These are phyloP conservation scores for Rhopalosiphum maidis DNA, from an alignment of 1,140 invertebrate species.

Conservation along the genomic window DNA sequence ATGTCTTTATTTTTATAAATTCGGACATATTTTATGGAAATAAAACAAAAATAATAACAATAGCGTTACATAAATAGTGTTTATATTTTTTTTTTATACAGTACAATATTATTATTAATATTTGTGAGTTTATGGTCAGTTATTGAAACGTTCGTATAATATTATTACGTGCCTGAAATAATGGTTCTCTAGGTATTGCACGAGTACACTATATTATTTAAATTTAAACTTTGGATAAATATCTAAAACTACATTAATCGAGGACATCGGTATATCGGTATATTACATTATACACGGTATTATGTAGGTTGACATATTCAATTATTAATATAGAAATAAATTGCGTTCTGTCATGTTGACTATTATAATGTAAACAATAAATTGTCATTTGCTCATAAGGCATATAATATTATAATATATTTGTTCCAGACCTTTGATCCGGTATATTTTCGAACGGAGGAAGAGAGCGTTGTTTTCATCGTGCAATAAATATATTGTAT, in stretches of 20 bases:
- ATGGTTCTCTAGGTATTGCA: background rate
- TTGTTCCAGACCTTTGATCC: conserved; percentile 24
- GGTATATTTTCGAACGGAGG: background rate
- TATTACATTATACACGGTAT: conserved; percentile 14
- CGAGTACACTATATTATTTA: background rate
- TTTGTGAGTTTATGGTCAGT: background rate
- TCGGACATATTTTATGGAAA: background rate
- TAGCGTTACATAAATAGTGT: background rate
- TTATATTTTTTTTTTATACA: background rate
- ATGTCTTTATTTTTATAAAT: background rate
- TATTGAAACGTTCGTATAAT: background rate
- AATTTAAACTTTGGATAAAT: background rate
- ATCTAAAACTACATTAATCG: conserved; percentile 4
- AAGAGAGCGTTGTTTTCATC: background rate
- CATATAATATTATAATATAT: background rate
- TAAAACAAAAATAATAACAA: background rate
- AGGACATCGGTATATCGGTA: background rate
- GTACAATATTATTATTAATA: background rate
- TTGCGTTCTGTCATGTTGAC: background rate
- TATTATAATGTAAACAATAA: background rate
- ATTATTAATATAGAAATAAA: background rate
- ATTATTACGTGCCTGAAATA: background rate
- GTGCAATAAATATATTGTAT: background rate
- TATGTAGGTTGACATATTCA: background rate
- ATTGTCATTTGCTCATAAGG: background rate